Conservation (phyloP, 2,113 vertebrate species). For the Dendrocopos noguchii region DNA sequence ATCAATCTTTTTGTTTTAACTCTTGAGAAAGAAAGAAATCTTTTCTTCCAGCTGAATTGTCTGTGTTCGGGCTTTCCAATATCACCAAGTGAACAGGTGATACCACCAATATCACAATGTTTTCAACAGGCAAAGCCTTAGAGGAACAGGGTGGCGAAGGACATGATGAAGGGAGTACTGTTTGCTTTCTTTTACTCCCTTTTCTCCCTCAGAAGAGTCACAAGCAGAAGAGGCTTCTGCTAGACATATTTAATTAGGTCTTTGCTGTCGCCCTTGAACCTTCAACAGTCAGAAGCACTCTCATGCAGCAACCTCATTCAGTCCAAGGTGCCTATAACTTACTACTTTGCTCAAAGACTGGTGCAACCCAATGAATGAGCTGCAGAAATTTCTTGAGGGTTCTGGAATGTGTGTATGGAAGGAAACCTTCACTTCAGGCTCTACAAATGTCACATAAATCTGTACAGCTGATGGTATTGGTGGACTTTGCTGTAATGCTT, state of each 20-base stretch:
- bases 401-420: background rate
- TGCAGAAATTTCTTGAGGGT: background rate
- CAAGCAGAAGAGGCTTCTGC: background rate
- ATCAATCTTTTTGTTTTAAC: background rate
- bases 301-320: background rate
- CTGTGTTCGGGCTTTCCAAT: background rate
- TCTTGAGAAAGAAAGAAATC: background rate
- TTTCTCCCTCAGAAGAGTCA: background rate
- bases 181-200: background rate
- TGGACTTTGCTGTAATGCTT: background rate
- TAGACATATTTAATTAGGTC: background rate
- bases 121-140: background rate
- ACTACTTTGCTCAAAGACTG: background rate
- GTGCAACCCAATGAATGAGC: accelerated
- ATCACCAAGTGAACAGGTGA: background rate
- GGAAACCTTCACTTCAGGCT: background rate
- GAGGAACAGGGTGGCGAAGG: background rate
- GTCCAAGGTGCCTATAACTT: background rate
- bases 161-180: background rate
- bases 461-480: background rate
- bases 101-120: background rate
- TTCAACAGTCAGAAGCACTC: background rate
- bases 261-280: background rate
- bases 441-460: background rate
- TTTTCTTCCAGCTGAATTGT: background rate